These are phyloP conservation scores for Belgica antarctica DNA, from an alignment of 2,888 invertebrate genomes.

Conservation along the genomic window DNA sequence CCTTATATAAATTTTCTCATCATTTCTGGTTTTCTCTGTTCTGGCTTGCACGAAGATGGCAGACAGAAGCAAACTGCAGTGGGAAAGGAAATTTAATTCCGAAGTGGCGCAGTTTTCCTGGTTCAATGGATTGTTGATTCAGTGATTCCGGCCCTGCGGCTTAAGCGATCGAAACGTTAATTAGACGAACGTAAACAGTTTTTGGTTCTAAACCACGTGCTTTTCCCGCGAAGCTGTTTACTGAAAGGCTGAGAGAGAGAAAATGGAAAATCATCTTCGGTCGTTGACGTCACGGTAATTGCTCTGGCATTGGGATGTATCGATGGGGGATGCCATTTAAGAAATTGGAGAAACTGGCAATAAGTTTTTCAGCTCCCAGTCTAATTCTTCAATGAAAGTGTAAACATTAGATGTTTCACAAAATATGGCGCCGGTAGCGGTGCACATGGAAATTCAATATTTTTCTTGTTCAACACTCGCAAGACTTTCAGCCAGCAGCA, in stretches of 20 bases:
- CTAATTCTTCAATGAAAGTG: not conserved
- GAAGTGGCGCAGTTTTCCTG: not conserved
- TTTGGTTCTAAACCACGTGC: conserved; percentile 9
- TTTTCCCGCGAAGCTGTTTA: conserved; percentile 14
- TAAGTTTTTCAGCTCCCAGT: not conserved
- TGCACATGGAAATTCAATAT: not conserved
- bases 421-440: conserved; percentile 38
- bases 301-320: not conserved
- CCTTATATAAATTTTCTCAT: conserved; percentile 32
- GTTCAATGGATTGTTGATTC: not conserved
- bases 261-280: conserved; percentile 5
- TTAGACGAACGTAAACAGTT: conserved; percentile 27
- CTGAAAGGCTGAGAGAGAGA: not conserved
- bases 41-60: conserved; percentile 12
- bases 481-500: no score
- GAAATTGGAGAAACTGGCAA: no score
- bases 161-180: conserved; percentile 7
- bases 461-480: not conserved
- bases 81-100: conserved; percentile 31
- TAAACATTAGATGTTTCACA: conserved; percentile 38
- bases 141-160: not conserved
- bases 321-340: not conserved
- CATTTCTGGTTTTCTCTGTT: not conserved
- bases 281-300: not conserved
- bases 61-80: conserved; percentile 29